Conservation (phyloP, 2,797 vertebrate genomes). For the Sandelia bainsii region DNA sequence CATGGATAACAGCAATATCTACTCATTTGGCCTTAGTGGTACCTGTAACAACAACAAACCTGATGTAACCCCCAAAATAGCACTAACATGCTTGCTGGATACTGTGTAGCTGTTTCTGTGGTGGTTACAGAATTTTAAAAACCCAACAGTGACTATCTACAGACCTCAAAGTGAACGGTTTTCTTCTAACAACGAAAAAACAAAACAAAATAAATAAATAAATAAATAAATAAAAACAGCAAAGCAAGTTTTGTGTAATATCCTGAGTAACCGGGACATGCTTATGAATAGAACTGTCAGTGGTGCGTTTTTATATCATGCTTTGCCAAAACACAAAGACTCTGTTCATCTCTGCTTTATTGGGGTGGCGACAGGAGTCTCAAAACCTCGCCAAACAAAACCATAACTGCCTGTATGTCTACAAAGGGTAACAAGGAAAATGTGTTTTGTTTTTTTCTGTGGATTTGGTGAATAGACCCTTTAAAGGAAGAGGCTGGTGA, state of each 20-base stretch:
- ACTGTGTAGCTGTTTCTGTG: slow-evolving; percentile 22
- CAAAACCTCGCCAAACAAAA: slow-evolving; percentile 5
- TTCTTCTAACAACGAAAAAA: neutral
- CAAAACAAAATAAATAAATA: no score
- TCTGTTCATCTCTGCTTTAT: neutral
- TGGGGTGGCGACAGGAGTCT: slow-evolving; percentile 13
- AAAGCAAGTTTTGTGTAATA: neutral
- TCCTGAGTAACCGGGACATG: neutral
- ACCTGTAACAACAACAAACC: no score
- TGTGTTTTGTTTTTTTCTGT: neutral
- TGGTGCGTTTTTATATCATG: neutral
- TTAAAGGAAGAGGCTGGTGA: neutral
- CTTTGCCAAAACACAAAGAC: slow-evolving; percentile 1
- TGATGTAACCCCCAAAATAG: no score
- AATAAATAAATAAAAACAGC: no score
- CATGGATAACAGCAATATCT: slow-evolving; percentile 59
- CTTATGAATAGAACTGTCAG: neutral
- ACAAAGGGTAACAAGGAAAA: neutral
- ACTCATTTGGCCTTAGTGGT: slow-evolving; percentile 51
- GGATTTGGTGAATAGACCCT: neutral
- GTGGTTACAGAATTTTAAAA: neutral
- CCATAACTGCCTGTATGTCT: neutral
- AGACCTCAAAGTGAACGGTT: slow-evolving; percentile 12
- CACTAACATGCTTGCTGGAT: slow-evolving; percentile 16
- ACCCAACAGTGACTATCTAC: neutral